Conservation (phyloP, 2,797 vertebrate genomes). For the Rhynchotus rufescens region DNA sequence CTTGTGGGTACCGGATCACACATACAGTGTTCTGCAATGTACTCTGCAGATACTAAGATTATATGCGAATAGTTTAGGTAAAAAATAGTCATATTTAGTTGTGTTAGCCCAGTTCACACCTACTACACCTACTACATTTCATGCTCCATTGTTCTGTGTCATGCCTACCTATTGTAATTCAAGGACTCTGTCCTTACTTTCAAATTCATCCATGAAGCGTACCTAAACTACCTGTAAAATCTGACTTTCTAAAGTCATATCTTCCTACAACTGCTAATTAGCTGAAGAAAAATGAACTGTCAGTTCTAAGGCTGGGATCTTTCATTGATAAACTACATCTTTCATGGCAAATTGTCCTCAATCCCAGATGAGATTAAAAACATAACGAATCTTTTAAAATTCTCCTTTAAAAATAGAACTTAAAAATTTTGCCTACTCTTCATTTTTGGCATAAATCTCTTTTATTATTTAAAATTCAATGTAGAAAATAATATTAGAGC, state of each 20-base stretch:
- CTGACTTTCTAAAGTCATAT: background rate
- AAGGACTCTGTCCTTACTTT: background rate
- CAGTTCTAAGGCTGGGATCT: background rate
- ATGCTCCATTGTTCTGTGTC: background rate
- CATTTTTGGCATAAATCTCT: background rate
- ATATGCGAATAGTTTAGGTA: background rate
- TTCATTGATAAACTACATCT: background rate
- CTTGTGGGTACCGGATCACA: background rate
- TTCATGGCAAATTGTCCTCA: background rate
- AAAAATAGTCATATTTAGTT: fast-evolving
- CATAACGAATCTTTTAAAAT: background rate
- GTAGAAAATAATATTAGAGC: background rate
- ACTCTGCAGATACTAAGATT: background rate
- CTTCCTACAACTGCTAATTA: background rate
- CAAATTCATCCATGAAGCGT: background rate
- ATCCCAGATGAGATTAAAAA: background rate
- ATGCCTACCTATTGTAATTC: background rate
- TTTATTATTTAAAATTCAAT: background rate
- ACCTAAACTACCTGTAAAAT: background rate
- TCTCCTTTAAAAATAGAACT: background rate
- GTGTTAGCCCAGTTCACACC: background rate
- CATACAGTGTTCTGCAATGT: background rate
- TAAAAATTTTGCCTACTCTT: background rate
- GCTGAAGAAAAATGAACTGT: background rate
- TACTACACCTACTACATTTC: background rate